Percentiles rank a stretch among this genome's conserved stretches.
phyloP scores from a whole-genome alignment of 1,140 invertebrate genomes.

The Aleiodes sp. region DNA sequence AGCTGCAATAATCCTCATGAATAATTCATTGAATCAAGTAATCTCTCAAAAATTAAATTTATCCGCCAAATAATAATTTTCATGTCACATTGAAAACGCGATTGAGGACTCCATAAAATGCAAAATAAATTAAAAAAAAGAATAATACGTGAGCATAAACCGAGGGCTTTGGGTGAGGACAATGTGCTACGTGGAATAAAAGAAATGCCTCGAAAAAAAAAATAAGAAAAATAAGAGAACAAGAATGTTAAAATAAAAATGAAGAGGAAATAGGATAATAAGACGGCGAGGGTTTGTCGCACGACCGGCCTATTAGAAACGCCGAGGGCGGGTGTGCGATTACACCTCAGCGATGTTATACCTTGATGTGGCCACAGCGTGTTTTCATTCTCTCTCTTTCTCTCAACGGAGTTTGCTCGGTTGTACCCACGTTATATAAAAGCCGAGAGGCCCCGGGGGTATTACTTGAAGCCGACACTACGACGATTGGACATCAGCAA shows the following conservation, averaged over 20 bases:
- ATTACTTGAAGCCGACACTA: slow-evolving; percentile 25
- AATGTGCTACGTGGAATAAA: neutral
- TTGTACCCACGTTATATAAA: slow-evolving; percentile 1
- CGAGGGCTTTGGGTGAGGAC: neutral
- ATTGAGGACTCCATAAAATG: too few relatives aligned
- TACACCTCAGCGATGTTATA: slow-evolving; percentile 16
- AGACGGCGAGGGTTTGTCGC: slow-evolving; percentile 49
- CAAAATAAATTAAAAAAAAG: neutral
- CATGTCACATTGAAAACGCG: neutral
- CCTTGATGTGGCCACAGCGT: slow-evolving; percentile 13
- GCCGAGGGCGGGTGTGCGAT: slow-evolving; percentile 38
- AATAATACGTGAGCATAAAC: neutral
- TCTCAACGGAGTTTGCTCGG: neutral
- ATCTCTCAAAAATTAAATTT: too few relatives aligned
- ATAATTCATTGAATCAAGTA: too few relatives aligned
- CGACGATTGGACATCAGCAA: slow-evolving; percentile 13
- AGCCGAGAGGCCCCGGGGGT: slow-evolving; percentile 6
- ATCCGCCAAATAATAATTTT: too few relatives aligned
- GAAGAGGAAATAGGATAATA: slow-evolving; percentile 42
- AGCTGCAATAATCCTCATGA: too few relatives aligned
- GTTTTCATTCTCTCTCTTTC: neutral
- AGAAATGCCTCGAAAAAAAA: neutral
- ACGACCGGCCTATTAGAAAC: slow-evolving; percentile 50
- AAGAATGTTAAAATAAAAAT: neutral
- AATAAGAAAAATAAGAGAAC: neutral